Base-by-base conservation (phyloP, 1,140 invertebrate species). In the Dendroctonus valens region DNA sequence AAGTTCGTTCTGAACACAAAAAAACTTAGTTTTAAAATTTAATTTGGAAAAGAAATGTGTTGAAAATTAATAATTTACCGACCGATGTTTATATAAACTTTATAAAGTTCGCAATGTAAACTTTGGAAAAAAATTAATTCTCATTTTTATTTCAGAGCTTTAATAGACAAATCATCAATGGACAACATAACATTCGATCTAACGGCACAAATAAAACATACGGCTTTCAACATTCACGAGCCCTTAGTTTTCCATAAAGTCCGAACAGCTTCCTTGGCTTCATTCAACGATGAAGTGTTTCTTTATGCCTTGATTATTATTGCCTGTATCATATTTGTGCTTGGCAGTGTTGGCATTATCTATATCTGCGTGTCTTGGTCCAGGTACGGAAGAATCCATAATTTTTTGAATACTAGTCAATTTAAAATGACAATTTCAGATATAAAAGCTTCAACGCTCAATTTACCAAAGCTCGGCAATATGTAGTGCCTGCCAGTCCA, bases 301-400 rank as follows among this genome's bases (percentile, higher is more conserved):
- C 93, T 92, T 7, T 92, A 92, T 57, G 92, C 91, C 6, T 81
- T 96, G 6, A 91, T 97, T 54, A 86, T 91, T 15, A 87, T 96
- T 14, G 93, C 92, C 0, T 89, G 87, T 42, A 85, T 96, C 12
- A 95, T 97, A 59, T 85, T 96, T 12, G 83, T 96, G 5, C 83
- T 95, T 15, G 91, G 91, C 3, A 83, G 91, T 11, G 88, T 90
- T 58, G 93, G 91, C 9, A 95, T 95, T 42, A 87, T 94, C 39
- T 94, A 96, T 75, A 93, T 96, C 40, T 94, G 94, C 75, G 87
- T 94, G 48, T 93, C 92, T 0, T 96, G 93, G 92, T 91, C 92
- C 59, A 92, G 90, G 92, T 93, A 79, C 83, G 81, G 75, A 14
- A 38, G 66, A 53, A 53, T 41, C 62, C 12, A 0, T 12, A 44